Evolutionary conservation across 2,888 invertebrate genomes (phyloP).

Genomic region (Mimumesa dahlbomi): DNA sequence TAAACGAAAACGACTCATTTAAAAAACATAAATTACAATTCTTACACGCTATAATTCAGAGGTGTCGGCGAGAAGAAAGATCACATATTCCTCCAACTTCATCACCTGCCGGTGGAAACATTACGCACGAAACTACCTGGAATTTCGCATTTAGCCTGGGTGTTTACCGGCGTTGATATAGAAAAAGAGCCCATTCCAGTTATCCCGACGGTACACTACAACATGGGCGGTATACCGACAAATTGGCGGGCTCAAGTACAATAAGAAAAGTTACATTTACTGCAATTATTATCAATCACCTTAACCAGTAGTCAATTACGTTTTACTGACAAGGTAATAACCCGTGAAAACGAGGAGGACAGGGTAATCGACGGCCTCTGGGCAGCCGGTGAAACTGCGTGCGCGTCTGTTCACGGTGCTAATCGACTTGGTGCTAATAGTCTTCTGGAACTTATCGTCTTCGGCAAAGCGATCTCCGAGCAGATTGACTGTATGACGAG

Average conservation of each 20-base stretch:
- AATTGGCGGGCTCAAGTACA: constrained; percentile 93
- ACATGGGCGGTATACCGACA: constrained; percentile 99
- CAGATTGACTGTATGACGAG: constrained; percentile 91
- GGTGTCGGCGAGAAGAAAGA: constrained; percentile 97
- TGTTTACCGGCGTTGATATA: constrained; percentile 98
- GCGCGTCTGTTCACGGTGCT: constrained; percentile 98
- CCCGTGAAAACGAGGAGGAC: constrained; percentile 84
- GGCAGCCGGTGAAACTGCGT: constrained; percentile 96
- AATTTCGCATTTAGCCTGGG: constrained; percentile 98
- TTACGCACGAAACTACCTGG: constrained; percentile 91
- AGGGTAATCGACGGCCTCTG: constrained; percentile 92
- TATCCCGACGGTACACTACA: constrained; percentile 99
- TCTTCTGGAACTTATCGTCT: constrained; percentile 98
- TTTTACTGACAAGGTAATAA: constrained; percentile 81
- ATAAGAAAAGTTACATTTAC: not conserved
- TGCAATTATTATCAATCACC: not conserved
- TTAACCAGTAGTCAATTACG: not conserved
- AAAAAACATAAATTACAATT: not conserved
- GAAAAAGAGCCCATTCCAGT: constrained; percentile 98
- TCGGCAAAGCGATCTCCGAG: constrained; percentile 97
- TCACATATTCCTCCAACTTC: constrained; percentile 95
- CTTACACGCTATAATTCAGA: constrained; percentile 79
- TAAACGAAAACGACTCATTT: too few species aligned
- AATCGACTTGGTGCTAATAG: constrained; percentile 99
- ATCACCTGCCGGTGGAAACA: constrained; percentile 96